Conservation (phyloP, 2,888 invertebrate genomes). For the Nudaria mundana region DNA sequence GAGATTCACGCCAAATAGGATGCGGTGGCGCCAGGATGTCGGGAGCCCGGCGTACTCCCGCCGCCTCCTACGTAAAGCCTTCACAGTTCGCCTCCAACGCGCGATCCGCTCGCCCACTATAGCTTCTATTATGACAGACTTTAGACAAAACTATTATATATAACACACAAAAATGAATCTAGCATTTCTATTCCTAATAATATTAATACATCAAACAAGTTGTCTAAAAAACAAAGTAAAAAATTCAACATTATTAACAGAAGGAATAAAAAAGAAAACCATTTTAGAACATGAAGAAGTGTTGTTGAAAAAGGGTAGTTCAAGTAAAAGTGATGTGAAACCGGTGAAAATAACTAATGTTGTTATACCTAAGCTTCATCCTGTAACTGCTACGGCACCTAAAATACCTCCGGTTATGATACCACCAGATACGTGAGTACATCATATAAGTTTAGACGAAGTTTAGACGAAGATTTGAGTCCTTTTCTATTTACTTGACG, state of each 20-base stretch:
- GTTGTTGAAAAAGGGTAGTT: conserved; percentile 38
- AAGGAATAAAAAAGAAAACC: conserved; percentile 56
- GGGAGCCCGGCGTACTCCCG: conserved; percentile 36
- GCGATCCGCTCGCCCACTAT: conserved; percentile 31
- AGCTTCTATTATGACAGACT: conserved; percentile 5
- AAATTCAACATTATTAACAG: conserved; percentile 26
- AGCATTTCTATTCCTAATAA: conserved; percentile 13
- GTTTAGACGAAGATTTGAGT: too few species aligned
- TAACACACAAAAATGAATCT: conserved; percentile 18
- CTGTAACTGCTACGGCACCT: conserved; percentile 27
- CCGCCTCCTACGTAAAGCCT: conserved; percentile 17
- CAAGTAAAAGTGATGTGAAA: conserved; percentile 46
- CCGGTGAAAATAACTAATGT: conserved; percentile 55
- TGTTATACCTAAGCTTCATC: conserved; percentile 44
- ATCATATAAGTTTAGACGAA: background rate
- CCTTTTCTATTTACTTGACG: too few species aligned
- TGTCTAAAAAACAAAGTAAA: conserved; percentile 37
- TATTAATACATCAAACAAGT: conserved; percentile 12
- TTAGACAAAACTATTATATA: background rate
- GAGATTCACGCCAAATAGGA: conserved; percentile 22
- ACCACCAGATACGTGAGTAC: conserved; percentile 52
- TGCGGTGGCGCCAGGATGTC: conserved; percentile 47
- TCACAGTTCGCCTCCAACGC: conserved; percentile 25
- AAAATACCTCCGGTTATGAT: conserved; percentile 44
- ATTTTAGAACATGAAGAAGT: conserved; percentile 48